A percentile compares a stretch with the other conserved stretches of the same genome.
These are phyloP conservation scores for Propsilocerus akamusi DNA, from an alignment of 1,140 invertebrate genomes.

Conservation along the genomic window DNA sequence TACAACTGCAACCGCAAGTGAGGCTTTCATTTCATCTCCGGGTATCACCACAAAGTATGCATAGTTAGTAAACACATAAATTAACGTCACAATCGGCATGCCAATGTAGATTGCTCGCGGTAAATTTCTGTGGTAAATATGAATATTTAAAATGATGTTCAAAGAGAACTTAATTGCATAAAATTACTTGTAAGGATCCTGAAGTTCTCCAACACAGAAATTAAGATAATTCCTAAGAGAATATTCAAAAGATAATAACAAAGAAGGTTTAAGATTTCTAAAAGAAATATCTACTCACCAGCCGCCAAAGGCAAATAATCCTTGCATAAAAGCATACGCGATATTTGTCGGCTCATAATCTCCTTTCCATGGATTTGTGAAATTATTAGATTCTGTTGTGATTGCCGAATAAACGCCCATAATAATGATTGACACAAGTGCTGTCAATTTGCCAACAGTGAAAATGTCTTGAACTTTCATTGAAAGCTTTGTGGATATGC, in stretches of 20 bases:
- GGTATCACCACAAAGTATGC: constrained; percentile 77
- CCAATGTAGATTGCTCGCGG: constrained; percentile 76
- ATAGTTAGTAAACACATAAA: constrained; percentile 76
- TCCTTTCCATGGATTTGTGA: constrained; percentile 49
- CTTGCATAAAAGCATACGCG: constrained; percentile 77
- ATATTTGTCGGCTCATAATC: constrained; percentile 38
- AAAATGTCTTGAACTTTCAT: constrained; percentile 83
- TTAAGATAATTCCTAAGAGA: constrained; percentile 79
- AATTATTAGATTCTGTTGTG: constrained; percentile 50
- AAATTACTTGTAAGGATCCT: constrained; percentile 78
- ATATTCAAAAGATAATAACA: neutral
- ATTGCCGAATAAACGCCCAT: constrained; percentile 55
- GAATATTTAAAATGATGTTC: neutral
- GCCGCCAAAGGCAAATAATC: constrained; percentile 92
- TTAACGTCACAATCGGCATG: constrained; percentile 63
- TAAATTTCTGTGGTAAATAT: constrained; percentile 45
- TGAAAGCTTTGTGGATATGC: constrained; percentile 69
- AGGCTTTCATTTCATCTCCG: constrained; percentile 54
- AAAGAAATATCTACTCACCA: constrained; percentile 29
- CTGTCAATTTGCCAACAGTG: constrained; percentile 72
- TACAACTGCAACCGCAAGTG: constrained; percentile 69
- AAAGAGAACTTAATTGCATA: neutral
- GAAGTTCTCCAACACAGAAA: constrained; percentile 85
- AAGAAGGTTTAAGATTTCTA: neutral
- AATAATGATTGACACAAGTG: constrained; percentile 62